Conservation (phyloP, 2,888 invertebrate species). For the Hermodice carunculata region DNA sequence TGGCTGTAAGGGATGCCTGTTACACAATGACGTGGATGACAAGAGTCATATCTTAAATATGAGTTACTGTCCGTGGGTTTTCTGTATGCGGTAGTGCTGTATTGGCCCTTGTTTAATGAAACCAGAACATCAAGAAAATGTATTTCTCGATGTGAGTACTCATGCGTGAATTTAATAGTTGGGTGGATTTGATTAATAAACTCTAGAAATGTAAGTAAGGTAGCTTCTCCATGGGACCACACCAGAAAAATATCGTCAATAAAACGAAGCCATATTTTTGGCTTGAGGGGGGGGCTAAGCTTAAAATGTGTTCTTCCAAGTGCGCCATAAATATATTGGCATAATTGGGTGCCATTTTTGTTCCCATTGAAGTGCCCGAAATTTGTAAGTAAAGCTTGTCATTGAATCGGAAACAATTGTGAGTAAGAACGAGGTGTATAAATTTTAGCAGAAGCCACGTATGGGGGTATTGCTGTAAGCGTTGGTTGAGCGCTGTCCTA, state of each 20-base stretch:
- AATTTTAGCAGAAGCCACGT: not conserved
- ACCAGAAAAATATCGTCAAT: not conserved
- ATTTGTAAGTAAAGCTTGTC: not conserved
- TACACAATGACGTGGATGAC: not conserved
- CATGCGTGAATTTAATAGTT: constrained; percentile 1
- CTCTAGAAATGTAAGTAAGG: not conserved
- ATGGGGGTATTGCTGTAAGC: not conserved
- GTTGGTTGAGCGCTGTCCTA: not conserved
- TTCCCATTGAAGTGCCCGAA: not conserved
- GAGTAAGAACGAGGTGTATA: not conserved
- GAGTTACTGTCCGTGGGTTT: constrained; percentile 1
- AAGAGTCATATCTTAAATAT: not conserved
- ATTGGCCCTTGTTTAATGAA: not conserved
- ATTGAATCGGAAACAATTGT: not conserved
- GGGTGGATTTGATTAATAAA: not conserved
- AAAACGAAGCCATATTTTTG: not conserved
- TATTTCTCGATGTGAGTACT: not conserved
- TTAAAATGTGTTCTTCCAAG: not conserved
- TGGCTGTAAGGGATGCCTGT: not conserved
- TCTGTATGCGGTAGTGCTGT: not conserved
- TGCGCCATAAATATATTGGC: not conserved
- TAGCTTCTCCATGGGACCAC: not conserved
- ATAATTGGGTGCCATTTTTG: not conserved
- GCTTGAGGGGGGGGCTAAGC: not conserved
- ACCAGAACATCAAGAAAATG: not conserved